Evolutionary conservation across 2,888 invertebrate species (phyloP).

Genomic region (Nomada flava): DNA sequence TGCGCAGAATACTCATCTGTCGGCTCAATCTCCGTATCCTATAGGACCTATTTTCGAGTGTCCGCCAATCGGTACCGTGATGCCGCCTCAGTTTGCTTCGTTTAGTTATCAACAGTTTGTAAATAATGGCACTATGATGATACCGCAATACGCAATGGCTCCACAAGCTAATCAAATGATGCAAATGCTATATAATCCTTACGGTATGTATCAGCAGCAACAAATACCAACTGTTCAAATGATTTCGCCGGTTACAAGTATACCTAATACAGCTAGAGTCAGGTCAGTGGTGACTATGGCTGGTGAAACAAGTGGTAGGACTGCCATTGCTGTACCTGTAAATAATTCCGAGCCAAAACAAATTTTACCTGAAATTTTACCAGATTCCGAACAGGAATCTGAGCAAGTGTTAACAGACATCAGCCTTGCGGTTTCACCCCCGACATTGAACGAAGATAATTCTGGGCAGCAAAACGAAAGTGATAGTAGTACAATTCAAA

Average conservation of each 20-base stretch:
- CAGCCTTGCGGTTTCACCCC: constrained; percentile 68
- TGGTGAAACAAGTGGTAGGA: constrained; percentile 64
- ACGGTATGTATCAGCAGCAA: constrained; percentile 86
- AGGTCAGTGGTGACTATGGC: constrained; percentile 75
- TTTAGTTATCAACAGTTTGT: constrained; percentile 87
- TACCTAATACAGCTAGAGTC: constrained; percentile 78
- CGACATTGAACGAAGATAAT: constrained; percentile 51
- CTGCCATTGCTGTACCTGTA: constrained; percentile 70
- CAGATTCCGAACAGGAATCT: constrained; percentile 70
- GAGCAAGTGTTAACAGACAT: constrained; percentile 77
- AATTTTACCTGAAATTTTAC: constrained; percentile 71
- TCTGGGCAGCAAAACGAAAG: constrained; percentile 55
- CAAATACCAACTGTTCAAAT: constrained; percentile 85
- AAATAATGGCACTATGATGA: constrained; percentile 85
- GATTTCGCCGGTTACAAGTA: constrained; percentile 84
- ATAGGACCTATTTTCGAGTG: constrained; percentile 82
- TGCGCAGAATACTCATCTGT: constrained; percentile 67
- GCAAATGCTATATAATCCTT: constrained; percentile 85
- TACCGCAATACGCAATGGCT: constrained; percentile 86
- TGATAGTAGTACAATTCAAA: constrained; percentile 48
- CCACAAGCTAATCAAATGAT: constrained; percentile 85
- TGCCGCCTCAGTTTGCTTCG: constrained; percentile 83
- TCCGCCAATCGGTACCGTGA: constrained; percentile 81
- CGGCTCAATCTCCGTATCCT: constrained; percentile 79
- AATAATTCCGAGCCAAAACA: constrained; percentile 71